phyloP scores from a whole-genome alignment of 1,140 invertebrate species.

The Armadillidium nasatum region DNA sequence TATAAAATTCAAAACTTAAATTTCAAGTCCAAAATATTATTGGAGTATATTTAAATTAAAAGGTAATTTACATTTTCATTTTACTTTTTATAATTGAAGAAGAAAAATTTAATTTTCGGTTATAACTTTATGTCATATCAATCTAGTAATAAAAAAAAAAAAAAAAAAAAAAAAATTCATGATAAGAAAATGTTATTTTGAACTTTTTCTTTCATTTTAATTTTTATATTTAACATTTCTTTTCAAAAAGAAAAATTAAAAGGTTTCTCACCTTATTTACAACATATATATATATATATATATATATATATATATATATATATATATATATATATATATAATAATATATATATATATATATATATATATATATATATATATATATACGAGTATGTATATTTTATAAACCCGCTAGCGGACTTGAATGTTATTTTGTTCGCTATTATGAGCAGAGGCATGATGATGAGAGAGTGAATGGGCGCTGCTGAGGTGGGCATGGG shows the following conservation, averaged over 20 bases:
- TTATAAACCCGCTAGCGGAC: background rate
- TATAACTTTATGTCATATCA: no score
- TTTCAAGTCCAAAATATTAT: no score
- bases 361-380: slow-evolving; percentile 22
- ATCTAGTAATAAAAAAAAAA: no score
- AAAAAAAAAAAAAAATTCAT: slow-evolving; percentile 9
- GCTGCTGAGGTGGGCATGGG: background rate
- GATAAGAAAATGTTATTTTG: no score
- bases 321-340: slow-evolving; percentile 23
- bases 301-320: slow-evolving; percentile 15
- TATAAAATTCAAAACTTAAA: no score
- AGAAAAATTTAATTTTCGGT: no score
- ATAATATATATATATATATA: slow-evolving; percentile 22
- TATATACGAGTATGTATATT: background rate
- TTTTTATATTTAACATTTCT: no score
- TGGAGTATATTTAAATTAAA: no score
- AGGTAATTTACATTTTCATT: no score
- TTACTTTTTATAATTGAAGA: no score
- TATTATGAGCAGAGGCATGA: background rate
- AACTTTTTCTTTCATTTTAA: no score
- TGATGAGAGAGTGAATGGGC: background rate
- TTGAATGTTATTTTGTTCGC: background rate
- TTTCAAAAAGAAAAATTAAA: no score
- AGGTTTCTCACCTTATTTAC: background rate
- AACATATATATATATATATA: slow-evolving; percentile 2